phyloP scores from a whole-genome alignment of 2,888 invertebrate species.

The Parelbella ahira region DNA sequence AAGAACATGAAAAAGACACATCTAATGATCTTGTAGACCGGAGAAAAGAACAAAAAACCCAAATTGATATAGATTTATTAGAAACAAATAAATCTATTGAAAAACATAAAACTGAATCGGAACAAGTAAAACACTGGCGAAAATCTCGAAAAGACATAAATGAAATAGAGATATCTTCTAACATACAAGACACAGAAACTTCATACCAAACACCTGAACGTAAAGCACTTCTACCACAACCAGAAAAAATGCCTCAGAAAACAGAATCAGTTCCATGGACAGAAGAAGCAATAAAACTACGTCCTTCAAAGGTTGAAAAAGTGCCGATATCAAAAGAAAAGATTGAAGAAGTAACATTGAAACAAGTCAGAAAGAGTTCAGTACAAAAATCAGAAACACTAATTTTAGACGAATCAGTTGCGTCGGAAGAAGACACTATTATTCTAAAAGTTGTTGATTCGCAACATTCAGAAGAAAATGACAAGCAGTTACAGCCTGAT shows the following conservation, averaged over 20 bases:
- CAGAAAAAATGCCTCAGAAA: too few relatives aligned
- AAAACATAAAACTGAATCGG: neutral
- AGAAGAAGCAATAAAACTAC: slow-evolving; percentile 82
- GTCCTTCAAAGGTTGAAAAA: slow-evolving; percentile 81
- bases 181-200: too few relatives aligned
- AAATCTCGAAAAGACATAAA: neutral
- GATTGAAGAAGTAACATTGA: slow-evolving; percentile 64
- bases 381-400: slow-evolving; percentile 54
- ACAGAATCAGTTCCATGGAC: slow-evolving; percentile 78
- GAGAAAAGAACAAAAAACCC: too few relatives aligned
- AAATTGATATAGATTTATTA: too few relatives aligned
- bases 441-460: slow-evolving; percentile 63
- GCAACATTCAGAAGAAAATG: slow-evolving; percentile 40
- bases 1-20: slow-evolving; percentile 18
- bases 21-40: too few relatives aligned
- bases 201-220: too few relatives aligned
- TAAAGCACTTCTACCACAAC: too few relatives aligned
- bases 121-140: slow-evolving; percentile 30
- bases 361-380: slow-evolving; percentile 57
- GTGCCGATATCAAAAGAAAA: slow-evolving; percentile 76
- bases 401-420: slow-evolving; percentile 77
- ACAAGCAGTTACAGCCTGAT: too few relatives aligned
- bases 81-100: neutral
- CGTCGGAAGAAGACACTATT: slow-evolving; percentile 80
- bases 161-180: too few relatives aligned